These are phyloP conservation scores for Matsumyia berberina DNA, from an alignment of 2,888 invertebrate genomes.

Conservation along the genomic window DNA sequence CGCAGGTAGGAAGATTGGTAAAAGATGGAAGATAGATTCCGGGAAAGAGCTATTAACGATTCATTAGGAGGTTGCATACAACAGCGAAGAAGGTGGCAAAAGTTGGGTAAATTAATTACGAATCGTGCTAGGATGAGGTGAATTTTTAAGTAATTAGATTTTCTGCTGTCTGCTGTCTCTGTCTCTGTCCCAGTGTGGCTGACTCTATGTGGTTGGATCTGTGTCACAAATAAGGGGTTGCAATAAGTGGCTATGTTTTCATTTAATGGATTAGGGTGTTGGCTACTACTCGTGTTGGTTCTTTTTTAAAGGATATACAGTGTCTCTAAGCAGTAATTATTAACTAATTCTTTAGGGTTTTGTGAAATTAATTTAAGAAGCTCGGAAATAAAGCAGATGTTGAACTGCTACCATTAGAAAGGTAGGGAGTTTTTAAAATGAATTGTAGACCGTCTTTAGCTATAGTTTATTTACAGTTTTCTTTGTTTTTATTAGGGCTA, in stretches of 20 bases:
- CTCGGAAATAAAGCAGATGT: too few relatives aligned
- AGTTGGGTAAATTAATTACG: slow-evolving; percentile 64
- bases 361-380: too few relatives aligned
- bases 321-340: background rate
- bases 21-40: slow-evolving; percentile 21
- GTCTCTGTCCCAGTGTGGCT: background rate
- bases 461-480: too few relatives aligned
- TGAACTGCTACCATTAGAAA: too few relatives aligned
- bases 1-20: slow-evolving; percentile 25
- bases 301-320: background rate
- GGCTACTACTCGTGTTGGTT: background rate
- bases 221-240: slow-evolving; percentile 28
- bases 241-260: slow-evolving; percentile 29
- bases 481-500: too few relatives aligned
- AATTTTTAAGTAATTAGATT: slow-evolving; percentile 64
- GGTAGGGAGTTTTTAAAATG: too few relatives aligned
- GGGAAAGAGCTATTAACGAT: slow-evolving; percentile 54
- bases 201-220: too few relatives aligned
- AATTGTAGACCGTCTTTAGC: too few relatives aligned
- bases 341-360: too few relatives aligned
- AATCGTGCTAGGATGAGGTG: slow-evolving; percentile 34
- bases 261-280: slow-evolving; percentile 32
- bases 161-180: slow-evolving; percentile 1
- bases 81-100: slow-evolving; percentile 20
- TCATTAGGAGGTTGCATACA: slow-evolving; percentile 53